Evolutionary conservation across 1,140 invertebrate species (phyloP).

Genomic region (Galleria mellonella): DNA sequence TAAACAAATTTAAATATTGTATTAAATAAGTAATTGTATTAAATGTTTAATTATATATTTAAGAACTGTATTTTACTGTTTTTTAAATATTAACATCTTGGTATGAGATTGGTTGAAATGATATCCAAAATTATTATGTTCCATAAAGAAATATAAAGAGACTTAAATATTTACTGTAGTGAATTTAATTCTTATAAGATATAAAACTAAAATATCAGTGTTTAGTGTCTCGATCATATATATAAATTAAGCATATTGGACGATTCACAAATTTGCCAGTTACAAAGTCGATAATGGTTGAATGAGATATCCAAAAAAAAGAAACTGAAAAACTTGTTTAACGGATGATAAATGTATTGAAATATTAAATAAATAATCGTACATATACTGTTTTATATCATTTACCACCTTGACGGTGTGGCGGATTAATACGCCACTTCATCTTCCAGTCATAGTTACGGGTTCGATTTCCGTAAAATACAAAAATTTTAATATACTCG

Average conservation of each 20-base stretch:
- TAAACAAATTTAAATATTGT: constrained; percentile 30
- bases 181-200: constrained; percentile 28
- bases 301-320: not conserved
- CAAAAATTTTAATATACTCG: too few species aligned
- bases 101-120: constrained; percentile 1
- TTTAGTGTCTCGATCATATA: constrained; percentile 29
- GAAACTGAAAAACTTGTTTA: constrained; percentile 36
- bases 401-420: too few species aligned
- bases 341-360: constrained; percentile 45
- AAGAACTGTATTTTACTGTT: constrained; percentile 50
- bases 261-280: constrained; percentile 24
- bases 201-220: constrained; percentile 35
- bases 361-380: constrained; percentile 59
- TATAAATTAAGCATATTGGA: constrained; percentile 28
- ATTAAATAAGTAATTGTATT: constrained; percentile 36
- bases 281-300: constrained; percentile 31
- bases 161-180: constrained; percentile 41
- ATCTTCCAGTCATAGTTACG: too few species aligned
- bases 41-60: constrained; percentile 33
- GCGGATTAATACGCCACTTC: too few species aligned
- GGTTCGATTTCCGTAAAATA: too few species aligned
- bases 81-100: constrained; percentile 36
- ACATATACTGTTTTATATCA: constrained; percentile 15
- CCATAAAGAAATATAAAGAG: constrained; percentile 40
- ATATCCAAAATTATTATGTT: constrained; percentile 7